Base-by-base conservation (phyloP, 2,113 vertebrate species). In the Mesitornis unicolor region DNA sequence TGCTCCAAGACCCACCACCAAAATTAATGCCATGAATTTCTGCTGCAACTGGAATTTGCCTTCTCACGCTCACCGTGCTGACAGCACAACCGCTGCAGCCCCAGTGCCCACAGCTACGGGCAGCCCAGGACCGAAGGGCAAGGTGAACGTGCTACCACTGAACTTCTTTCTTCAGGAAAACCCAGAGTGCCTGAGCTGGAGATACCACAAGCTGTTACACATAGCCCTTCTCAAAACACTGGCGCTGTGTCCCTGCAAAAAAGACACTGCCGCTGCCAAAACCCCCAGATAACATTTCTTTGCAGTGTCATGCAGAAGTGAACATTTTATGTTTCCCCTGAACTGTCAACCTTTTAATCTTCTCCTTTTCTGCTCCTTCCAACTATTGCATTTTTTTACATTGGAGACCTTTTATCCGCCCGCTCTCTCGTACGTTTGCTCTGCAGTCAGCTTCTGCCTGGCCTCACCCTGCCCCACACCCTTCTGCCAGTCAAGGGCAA, bases 11-110 rank as follows among this genome's bases (percentile, higher is more conserved):
- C 35, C 42, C 63, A 35, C 14, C 40, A 9, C 35, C 1, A 0
- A 14, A 19, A 13, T 0, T 3, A 67, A 28, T 1, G 7, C 61
- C 51, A 9, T 0, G 7, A 28, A 10, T 7, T 61, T 11, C 65
- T 75, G 78, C 82, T 68, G 69, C 88, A 11, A 5, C 29, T 43
- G 80, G n/a, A 38, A 63, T 22, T 20, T n/a, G 60, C 87, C 54
- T 84, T 35, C 64, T 42, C 26, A 18, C 2, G 0, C 65, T 54
- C 74, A 11, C 59, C 1, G 1, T 26, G 48, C 79, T 3, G 6
- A 31, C 14, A 9, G 73, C 86, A n/a, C 29, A 9, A 7, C 7
- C 0, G 1, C 78, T 16, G 47, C 61, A 18, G 50, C 64, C 26
- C 71, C 17, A 5, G 35, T 1, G 6, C 76, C 43, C 61, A 7